A percentile compares a stretch with the other conserved stretches of the same genome.
Conservation (phyloP, 37 sponge, comb jelly and placozoan species). For the Spongilla lacustris region DNA sequence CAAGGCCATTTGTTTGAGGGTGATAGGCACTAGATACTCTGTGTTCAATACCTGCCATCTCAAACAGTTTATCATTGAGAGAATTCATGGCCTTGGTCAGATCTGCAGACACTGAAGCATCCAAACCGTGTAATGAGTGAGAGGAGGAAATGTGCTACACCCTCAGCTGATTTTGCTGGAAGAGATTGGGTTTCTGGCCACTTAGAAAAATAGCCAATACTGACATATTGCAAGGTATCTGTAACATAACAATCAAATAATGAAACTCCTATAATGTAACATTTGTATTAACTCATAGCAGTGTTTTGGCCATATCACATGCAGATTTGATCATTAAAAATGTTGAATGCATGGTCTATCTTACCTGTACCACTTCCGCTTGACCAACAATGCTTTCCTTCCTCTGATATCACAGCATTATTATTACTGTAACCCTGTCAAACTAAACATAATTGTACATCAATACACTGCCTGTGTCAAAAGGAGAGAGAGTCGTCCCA, state of each 20-base stretch:
- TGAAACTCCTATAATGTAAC: not conserved
- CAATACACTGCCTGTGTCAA: no score
- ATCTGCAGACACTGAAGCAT: not conserved
- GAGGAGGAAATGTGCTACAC: slow-evolving; percentile 23
- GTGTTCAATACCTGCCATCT: slow-evolving; percentile 39
- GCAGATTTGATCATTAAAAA: not conserved
- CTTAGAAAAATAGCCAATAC: slow-evolving; percentile 35
- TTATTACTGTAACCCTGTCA: not conserved
- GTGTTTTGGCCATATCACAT: not conserved
- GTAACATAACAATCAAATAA: no score
- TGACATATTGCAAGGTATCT: slow-evolving; percentile 33
- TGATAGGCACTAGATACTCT: no score
- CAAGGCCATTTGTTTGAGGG: slow-evolving; percentile 55
- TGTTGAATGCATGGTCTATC: not conserved
- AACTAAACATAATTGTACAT: not conserved
- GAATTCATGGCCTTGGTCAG: slow-evolving; percentile 62
- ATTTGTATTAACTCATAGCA: not conserved
- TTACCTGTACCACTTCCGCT: not conserved
- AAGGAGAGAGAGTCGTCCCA: no score
- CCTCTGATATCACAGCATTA: not conserved
- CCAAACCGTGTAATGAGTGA: slow-evolving; percentile 12
- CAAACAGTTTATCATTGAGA: slow-evolving; percentile 21
- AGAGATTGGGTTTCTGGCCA: slow-evolving; percentile 19
- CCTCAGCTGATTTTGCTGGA: not conserved
- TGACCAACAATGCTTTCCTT: not conserved